Evolutionary conservation across 2,797 vertebrate genomes (phyloP).

Genomic region (Psittacula echo): DNA sequence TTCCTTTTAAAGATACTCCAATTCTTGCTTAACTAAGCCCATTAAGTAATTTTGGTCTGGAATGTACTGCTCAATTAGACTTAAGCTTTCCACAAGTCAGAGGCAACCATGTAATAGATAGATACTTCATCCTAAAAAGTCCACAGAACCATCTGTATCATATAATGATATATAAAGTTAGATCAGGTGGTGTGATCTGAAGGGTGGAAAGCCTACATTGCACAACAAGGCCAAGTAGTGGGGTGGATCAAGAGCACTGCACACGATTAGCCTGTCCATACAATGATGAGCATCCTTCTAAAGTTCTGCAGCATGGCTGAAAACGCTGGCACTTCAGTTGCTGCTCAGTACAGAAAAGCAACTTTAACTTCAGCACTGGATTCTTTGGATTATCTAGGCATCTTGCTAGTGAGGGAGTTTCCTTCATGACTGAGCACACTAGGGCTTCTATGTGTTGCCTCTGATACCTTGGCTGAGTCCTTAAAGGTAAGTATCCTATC

Average conservation of each 20-base stretch:
- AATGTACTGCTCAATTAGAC: not conserved
- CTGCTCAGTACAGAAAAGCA: not conserved
- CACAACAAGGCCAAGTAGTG: not conserved
- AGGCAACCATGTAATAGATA: not conserved
- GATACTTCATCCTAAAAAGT: not conserved
- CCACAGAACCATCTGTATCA: not conserved
- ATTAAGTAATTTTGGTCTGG: constrained; percentile 1
- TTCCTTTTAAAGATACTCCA: not conserved
- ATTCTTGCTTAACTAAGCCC: not conserved
- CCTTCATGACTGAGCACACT: not conserved
- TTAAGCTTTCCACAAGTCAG: not conserved
- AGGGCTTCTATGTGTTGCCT: not conserved
- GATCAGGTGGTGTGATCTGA: not conserved
- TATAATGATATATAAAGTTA: not conserved
- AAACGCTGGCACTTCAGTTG: not conserved
- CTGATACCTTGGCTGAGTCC: not conserved
- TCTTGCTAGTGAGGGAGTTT: not conserved
- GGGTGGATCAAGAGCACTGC: not conserved
- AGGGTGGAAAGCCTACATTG: not conserved
- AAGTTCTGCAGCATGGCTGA: not conserved
- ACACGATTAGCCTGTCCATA: not conserved
- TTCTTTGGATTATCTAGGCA: not conserved
- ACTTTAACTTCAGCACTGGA: not conserved
- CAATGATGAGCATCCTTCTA: not conserved
- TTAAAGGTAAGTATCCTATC: not conserved